Percentiles rank a stretch among this genome's conserved stretches.
phyloP scores from a whole-genome alignment of 1,140 invertebrate genomes.

The Aphelinus certus region DNA sequence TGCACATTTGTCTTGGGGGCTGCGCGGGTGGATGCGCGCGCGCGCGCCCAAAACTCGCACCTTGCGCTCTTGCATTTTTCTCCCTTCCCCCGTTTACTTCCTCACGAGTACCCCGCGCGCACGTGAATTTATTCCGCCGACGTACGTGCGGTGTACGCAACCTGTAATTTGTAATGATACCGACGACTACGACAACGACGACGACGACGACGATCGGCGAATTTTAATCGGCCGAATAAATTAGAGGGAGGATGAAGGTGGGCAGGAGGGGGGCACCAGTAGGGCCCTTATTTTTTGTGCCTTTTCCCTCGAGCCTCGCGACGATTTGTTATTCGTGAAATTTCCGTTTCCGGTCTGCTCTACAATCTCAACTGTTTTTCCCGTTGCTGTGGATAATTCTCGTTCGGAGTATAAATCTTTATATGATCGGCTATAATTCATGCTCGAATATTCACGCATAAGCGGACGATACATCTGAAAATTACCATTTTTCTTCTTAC shows the following conservation, averaged over 20 bases:
- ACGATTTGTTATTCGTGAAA: too few relatives aligned
- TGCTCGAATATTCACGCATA: too few relatives aligned
- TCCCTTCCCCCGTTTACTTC: neutral
- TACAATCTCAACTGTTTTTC: too few relatives aligned
- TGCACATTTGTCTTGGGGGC: constrained; percentile 57
- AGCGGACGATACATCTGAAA: too few relatives aligned
- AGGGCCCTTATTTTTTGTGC: too few relatives aligned
- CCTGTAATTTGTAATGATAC: constrained; percentile 36
- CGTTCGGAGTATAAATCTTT: too few relatives aligned
- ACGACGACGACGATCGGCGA: neutral
- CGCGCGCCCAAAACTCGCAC: constrained; percentile 32
- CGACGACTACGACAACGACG: neutral
- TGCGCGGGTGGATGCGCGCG: constrained; percentile 47
- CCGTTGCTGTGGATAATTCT: too few relatives aligned
- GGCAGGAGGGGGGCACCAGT: too few relatives aligned
- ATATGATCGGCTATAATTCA: too few relatives aligned
- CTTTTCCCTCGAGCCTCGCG: too few relatives aligned
- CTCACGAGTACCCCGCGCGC: neutral
- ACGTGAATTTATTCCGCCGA: constrained; percentile 24
- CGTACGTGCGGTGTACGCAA: constrained; percentile 23
- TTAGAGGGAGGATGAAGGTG: constrained; percentile 1
- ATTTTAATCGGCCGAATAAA: constrained; percentile 32
- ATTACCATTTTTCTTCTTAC: too few relatives aligned
- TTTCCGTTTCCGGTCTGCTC: too few relatives aligned
- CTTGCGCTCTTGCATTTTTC: constrained; percentile 31